Evolutionary conservation across 2,888 invertebrate genomes (phyloP).

Genomic region (Caenorhabditis sp.): DNA sequence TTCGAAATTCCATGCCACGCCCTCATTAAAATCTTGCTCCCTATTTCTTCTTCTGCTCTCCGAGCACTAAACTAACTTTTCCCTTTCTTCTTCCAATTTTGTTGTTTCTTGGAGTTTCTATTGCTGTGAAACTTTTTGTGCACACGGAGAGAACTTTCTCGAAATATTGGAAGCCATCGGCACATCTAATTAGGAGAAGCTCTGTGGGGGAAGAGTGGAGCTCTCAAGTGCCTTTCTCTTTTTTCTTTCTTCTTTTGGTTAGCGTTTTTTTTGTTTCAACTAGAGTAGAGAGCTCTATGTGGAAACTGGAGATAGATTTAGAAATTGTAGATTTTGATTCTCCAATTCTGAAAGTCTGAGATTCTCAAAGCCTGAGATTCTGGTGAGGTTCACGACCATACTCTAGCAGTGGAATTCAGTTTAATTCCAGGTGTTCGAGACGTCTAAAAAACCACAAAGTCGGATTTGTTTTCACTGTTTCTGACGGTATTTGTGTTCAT

Average conservation of each 20-base stretch:
- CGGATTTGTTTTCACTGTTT: no score
- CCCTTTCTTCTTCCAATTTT: constrained; percentile 2
- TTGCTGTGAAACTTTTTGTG: constrained; percentile 10
- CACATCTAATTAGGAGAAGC: constrained; percentile 58
- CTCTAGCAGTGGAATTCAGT: no score
- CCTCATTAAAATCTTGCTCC: constrained; percentile 43
- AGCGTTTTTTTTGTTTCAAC: constrained; percentile 3
- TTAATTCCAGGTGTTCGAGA: no score
- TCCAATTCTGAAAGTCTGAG: background rate
- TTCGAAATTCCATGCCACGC: constrained; percentile 9
- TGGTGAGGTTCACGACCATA: background rate
- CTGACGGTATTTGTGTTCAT: no score
- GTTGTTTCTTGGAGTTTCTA: background rate
- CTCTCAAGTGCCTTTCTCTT: constrained; percentile 48
- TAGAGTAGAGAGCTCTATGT: background rate
- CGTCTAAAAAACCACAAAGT: no score
- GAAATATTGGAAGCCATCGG: constrained; percentile 53
- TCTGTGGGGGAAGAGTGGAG: background rate
- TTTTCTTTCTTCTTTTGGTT: constrained; percentile 23
- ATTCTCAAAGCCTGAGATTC: background rate
- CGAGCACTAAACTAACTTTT: background rate
- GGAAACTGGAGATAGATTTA: background rate
- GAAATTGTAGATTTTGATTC: no score
- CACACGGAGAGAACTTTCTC: constrained; percentile 18
- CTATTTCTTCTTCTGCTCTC: constrained; percentile 17